phyloP scores from a whole-genome alignment of 2,113 vertebrate genomes.

The Micronycteris hirsuta region DNA sequence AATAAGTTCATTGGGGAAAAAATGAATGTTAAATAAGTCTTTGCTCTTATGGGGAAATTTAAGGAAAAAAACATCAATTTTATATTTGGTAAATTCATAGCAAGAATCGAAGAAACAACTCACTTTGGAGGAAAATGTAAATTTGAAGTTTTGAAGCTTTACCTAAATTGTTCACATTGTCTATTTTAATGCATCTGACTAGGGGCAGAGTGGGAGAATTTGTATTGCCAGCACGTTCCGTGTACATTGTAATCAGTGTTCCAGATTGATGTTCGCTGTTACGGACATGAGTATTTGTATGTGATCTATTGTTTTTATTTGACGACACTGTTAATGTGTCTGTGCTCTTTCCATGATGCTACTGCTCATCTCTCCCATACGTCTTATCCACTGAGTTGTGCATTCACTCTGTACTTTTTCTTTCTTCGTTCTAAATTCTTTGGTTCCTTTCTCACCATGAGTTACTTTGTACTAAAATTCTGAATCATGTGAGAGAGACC shows the following conservation, averaged over 20 bases:
- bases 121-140: neutral
- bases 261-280: fast-evolving
- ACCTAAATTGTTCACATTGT: neutral
- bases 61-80: neutral
- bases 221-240: neutral
- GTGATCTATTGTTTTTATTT: neutral
- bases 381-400: neutral
- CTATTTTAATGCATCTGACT: neutral
- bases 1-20: neutral
- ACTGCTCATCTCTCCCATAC: neutral
- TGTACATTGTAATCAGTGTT: neutral
- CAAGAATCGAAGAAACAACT: neutral
- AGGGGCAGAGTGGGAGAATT: neutral
- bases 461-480: neutral
- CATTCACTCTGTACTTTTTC: neutral
- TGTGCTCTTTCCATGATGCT: neutral
- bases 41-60: neutral
- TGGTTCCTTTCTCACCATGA: neutral
- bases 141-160: neutral
- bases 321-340: neutral
- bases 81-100: neutral
- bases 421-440: neutral
- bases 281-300: neutral
- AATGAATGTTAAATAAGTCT: neutral
- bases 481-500: neutral